Percentiles rank a stretch among this genome's conserved stretches.
Conservation (phyloP, 2,113 vertebrate species). For the Odocoileus virginianus region DNA sequence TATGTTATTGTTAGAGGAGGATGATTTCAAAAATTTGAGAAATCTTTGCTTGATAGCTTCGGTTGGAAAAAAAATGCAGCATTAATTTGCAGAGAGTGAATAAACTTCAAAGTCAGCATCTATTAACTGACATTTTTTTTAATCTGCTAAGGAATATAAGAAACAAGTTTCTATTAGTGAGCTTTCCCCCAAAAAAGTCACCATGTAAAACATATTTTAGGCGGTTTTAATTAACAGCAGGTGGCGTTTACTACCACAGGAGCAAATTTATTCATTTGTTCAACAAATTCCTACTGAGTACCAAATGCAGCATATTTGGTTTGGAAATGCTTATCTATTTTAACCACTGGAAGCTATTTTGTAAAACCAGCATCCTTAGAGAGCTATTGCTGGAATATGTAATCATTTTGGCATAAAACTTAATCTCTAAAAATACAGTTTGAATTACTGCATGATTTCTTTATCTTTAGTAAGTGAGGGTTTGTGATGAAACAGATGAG, state of each 20-base stretch:
- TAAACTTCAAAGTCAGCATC: neutral
- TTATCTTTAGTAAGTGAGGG: conserved; percentile 56
- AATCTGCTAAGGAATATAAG: neutral
- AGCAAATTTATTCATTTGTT: neutral
- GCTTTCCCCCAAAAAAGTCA: neutral
- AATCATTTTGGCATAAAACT: conserved; percentile 69
- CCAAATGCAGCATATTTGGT: neutral
- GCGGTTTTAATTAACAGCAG: neutral
- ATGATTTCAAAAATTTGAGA: neutral
- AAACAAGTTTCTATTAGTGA: neutral
- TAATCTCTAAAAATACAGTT: conserved; percentile 57
- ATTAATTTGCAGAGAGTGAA: neutral
- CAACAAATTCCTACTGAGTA: conserved; percentile 4
- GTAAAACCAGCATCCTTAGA: conserved; percentile 48
- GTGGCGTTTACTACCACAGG: neutral
- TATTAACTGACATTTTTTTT: neutral
- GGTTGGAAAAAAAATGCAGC: neutral
- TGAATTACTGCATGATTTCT: conserved; percentile 61
- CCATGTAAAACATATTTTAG: neutral
- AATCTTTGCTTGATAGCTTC: neutral
- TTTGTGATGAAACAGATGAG: conserved; percentile 65
- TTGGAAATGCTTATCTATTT: conserved; percentile 4
- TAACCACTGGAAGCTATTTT: conserved; percentile 58
- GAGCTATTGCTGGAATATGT: conserved; percentile 55
- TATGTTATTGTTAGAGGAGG: neutral